Evolutionary conservation across 2,113 vertebrate species (phyloP).

Genomic region (Boleophthalmus pectinirostris): DNA sequence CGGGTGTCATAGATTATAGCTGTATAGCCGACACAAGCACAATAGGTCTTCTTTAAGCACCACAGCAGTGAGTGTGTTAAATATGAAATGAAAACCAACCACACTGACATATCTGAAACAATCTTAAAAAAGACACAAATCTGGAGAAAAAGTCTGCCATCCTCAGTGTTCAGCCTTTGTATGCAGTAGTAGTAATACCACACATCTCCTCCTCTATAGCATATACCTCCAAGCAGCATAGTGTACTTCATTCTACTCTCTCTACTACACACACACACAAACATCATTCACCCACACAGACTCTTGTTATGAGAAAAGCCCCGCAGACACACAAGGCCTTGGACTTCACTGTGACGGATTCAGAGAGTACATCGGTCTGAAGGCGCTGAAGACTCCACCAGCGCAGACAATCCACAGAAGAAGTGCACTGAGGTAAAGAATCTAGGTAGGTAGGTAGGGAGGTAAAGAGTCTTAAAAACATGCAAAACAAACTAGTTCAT

Average conservation of each 20-base stretch:
- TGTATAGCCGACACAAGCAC: too few species aligned
- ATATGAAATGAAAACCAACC: too few species aligned
- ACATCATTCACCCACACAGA: slow-evolving; percentile 17
- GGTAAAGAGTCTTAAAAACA: too few species aligned
- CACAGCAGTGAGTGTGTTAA: not conserved
- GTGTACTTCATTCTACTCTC: slow-evolving; percentile 12
- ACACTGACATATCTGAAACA: too few species aligned
- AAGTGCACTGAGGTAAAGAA: slow-evolving; percentile 44
- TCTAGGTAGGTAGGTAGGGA: too few species aligned
- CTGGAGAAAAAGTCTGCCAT: not conserved
- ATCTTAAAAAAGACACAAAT: too few species aligned
- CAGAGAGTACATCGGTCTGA: slow-evolving; percentile 38
- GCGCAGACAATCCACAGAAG: slow-evolving; percentile 60
- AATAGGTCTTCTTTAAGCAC: too few species aligned
- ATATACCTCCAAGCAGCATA: not conserved
- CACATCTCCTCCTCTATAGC: not conserved
- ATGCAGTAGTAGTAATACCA: slow-evolving; percentile 12
- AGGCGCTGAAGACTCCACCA: slow-evolving; percentile 46
- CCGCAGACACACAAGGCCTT: slow-evolving; percentile 47
- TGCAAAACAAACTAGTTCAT: too few species aligned
- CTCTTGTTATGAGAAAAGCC: slow-evolving; percentile 32
- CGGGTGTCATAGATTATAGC: too few species aligned
- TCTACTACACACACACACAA: slow-evolving; percentile 5
- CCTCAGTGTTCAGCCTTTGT: not conserved
- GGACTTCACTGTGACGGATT: slow-evolving; percentile 56